Percentiles rank a stretch among this genome's conserved stretches.
phyloP scores from a whole-genome alignment of 2,888 invertebrate species.

The Eupithecia dodoneata region DNA sequence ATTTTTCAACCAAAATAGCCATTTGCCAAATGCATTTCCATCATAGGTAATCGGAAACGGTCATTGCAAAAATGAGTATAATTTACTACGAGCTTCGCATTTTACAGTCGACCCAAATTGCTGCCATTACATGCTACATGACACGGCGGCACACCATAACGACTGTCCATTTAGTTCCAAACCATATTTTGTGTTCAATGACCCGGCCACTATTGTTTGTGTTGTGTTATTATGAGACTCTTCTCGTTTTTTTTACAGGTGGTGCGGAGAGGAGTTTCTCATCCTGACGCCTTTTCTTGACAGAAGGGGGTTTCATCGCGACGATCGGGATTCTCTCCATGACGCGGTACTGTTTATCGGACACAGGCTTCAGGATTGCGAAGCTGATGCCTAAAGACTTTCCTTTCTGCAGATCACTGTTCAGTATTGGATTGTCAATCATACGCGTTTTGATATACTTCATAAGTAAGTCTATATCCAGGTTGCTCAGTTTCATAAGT shows the following conservation, averaged over 20 bases:
- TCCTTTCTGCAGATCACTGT: slow-evolving; percentile 70
- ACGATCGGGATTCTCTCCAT: slow-evolving; percentile 70
- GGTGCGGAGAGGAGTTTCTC: slow-evolving; percentile 59
- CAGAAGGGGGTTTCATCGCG: slow-evolving; percentile 49
- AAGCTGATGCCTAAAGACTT: slow-evolving; percentile 70
- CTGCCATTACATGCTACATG: slow-evolving; percentile 72
- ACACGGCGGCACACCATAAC: slow-evolving; percentile 67
- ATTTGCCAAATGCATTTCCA: slow-evolving; percentile 65
- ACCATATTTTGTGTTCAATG: slow-evolving; percentile 52
- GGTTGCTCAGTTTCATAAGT: slow-evolving; percentile 61
- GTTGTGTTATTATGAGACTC: slow-evolving; percentile 38
- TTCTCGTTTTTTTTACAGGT: slow-evolving; percentile 64
- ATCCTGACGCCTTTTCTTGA: slow-evolving; percentile 63
- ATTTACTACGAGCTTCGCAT: slow-evolving; percentile 72
- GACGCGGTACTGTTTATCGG: slow-evolving; percentile 70
- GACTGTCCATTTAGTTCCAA: slow-evolving; percentile 59
- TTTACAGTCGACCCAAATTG: slow-evolving; percentile 75
- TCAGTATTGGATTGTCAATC: slow-evolving; percentile 60
- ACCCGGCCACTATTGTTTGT: slow-evolving; percentile 44
- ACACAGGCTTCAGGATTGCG: slow-evolving; percentile 67
- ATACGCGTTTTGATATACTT: slow-evolving; percentile 68
- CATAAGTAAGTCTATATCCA: slow-evolving; percentile 64
- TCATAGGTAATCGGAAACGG: slow-evolving; percentile 80
- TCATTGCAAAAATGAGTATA: slow-evolving; percentile 78
- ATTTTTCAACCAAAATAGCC: slow-evolving; percentile 56